These are phyloP conservation scores for Hesperia comma DNA, from an alignment of 2,888 invertebrate genomes.

Conservation along the genomic window DNA sequence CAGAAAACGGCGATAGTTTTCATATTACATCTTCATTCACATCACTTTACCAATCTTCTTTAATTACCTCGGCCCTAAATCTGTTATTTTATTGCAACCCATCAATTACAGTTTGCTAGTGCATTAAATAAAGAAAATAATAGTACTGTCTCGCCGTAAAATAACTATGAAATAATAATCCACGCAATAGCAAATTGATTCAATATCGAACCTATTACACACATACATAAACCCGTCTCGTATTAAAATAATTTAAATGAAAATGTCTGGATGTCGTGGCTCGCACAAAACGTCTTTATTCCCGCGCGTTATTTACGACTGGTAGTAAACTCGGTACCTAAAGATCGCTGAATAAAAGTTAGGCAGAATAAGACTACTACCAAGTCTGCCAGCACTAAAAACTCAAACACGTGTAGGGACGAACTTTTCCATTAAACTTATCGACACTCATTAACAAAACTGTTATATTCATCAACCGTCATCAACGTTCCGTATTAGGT, in stretches of 20 bases:
- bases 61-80: neutral
- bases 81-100: neutral
- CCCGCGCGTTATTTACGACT: slow-evolving; percentile 70
- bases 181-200: slow-evolving; percentile 63
- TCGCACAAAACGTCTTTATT: slow-evolving; percentile 79
- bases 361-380: slow-evolving; percentile 63
- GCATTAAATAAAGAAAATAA: slow-evolving; percentile 24
- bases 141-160: slow-evolving; percentile 27
- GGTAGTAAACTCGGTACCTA: slow-evolving; percentile 73
- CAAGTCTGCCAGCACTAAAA: slow-evolving; percentile 62
- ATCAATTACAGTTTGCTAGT: slow-evolving; percentile 2
- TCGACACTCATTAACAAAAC: slow-evolving; percentile 5
- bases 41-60: no score
- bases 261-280: slow-evolving; percentile 65
- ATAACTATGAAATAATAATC: slow-evolving; percentile 31
- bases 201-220: slow-evolving; percentile 69
- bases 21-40: no score
- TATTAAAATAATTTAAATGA: slow-evolving; percentile 78
- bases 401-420: slow-evolving; percentile 50
- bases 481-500: slow-evolving; percentile 7
- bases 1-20: no score
- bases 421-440: slow-evolving; percentile 2
- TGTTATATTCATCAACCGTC: slow-evolving; percentile 17
- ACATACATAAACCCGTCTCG: slow-evolving; percentile 59
- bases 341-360: slow-evolving; percentile 76